A percentile compares a stretch with the other conserved stretches of the same genome.
phyloP scores from a whole-genome alignment of 2,113 vertebrate genomes.

The Lepisosteus osseus region DNA sequence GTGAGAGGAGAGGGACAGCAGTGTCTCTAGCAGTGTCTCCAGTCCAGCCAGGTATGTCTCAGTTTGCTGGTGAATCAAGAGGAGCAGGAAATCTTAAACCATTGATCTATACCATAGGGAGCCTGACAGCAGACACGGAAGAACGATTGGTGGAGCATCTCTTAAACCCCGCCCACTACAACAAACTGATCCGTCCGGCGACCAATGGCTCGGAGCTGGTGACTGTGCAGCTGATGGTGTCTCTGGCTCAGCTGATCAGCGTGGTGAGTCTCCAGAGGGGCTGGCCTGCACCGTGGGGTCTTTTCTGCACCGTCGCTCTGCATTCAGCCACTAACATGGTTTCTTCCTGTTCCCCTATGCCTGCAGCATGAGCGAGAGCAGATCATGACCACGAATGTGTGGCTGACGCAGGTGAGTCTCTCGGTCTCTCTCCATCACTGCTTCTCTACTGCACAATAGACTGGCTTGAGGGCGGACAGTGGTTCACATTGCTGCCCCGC shows the following conservation, averaged over 20 bases:
- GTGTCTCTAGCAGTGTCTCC: no score
- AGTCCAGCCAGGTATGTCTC: background rate
- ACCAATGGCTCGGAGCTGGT: constrained; percentile 90
- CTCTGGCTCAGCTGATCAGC: constrained; percentile 90
- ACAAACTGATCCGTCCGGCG: constrained; percentile 92
- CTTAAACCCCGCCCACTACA: constrained; percentile 86
- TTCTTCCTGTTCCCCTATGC: background rate
- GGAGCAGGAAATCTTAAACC: no score
- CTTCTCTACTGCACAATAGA: no score
- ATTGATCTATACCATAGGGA: constrained; percentile 47
- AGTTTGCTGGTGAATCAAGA: constrained; percentile 10
- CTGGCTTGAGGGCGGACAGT: no score
- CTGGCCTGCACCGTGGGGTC: background rate
- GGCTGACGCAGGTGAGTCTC: constrained; percentile 86
- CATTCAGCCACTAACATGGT: background rate
- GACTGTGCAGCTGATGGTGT: constrained; percentile 93
- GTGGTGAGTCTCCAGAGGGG: constrained; percentile 75
- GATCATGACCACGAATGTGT: constrained; percentile 93
- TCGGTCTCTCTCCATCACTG: background rate
- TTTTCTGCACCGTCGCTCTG: background rate
- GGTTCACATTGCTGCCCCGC: no score
- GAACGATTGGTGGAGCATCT: constrained; percentile 90
- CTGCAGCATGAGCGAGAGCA: constrained; percentile 86
- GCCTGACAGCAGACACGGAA: constrained; percentile 82
- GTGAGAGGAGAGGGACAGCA: no score